phyloP scores from a whole-genome alignment of 2,888 invertebrate species.

The Selenia dentaria region DNA sequence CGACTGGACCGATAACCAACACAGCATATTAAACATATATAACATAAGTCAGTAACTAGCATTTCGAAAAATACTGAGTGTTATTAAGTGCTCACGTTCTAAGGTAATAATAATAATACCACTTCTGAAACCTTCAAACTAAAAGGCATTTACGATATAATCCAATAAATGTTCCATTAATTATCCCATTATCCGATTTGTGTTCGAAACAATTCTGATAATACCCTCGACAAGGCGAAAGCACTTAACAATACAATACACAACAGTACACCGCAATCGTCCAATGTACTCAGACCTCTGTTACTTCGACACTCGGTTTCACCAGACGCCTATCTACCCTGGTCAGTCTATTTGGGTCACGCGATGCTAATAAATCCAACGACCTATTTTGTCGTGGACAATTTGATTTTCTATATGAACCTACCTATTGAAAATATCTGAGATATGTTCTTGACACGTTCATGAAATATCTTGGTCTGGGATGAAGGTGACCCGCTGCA shows the following conservation, averaged over 20 bases:
- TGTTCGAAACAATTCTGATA: neutral
- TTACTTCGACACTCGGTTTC: neutral
- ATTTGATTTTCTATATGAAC: constrained; percentile 36
- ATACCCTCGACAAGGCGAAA: neutral
- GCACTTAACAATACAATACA: neutral
- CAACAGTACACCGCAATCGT: constrained; percentile 8
- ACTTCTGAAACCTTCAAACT: too few relatives aligned
- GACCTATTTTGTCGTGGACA: constrained; percentile 47
- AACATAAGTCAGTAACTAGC: too few relatives aligned
- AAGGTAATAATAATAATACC: too few relatives aligned
- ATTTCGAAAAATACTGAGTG: too few relatives aligned
- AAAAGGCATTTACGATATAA: too few relatives aligned
- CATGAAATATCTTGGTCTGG: too few relatives aligned
- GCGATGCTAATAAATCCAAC: constrained; percentile 40
- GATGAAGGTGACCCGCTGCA: too few relatives aligned
- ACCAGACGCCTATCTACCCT: constrained; percentile 16
- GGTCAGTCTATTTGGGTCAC: constrained; percentile 49
- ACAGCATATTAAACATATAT: too few relatives aligned
- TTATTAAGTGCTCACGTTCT: too few relatives aligned
- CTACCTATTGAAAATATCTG: constrained; percentile 12
- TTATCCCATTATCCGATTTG: too few relatives aligned
- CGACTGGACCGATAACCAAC: too few relatives aligned
- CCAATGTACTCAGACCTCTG: constrained; percentile 14
- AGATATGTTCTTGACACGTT: constrained; percentile 2
- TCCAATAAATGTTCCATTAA: too few relatives aligned